Evolutionary conservation across 2,797 vertebrate species (phyloP).

Genomic region (Otolemur crassicaudatus): DNA sequence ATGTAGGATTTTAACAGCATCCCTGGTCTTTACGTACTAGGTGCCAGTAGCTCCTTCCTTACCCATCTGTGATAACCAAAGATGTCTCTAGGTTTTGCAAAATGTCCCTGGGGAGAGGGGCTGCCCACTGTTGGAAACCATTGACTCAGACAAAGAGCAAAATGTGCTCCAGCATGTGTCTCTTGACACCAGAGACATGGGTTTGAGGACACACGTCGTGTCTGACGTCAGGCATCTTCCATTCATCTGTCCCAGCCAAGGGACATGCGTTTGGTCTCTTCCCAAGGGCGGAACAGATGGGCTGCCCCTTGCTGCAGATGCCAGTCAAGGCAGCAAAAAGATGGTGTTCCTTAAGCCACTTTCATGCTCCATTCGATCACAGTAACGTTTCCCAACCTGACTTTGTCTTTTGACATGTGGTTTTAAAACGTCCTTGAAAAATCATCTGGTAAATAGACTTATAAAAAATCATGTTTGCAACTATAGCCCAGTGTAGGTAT

Average conservation of each 20-base stretch:
- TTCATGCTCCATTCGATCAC: not conserved
- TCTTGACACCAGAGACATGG: not conserved
- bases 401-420: conserved; percentile 51
- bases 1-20: not conserved
- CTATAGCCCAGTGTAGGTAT: not conserved
- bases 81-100: not conserved
- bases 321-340: not conserved
- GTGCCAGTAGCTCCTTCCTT: no score
- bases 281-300: not conserved
- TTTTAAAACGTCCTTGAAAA: conserved; percentile 38
- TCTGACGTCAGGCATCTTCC: not conserved
- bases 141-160: not conserved
- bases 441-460: conserved; percentile 26
- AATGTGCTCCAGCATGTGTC: not conserved
- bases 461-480: conserved; percentile 4
- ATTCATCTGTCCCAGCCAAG: not conserved
- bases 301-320: not conserved
- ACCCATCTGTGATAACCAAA: not conserved
- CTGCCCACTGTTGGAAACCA: not conserved
- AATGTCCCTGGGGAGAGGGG: rapidly evolving
- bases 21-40: not conserved
- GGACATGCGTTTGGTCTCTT: not conserved
- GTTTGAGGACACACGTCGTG: not conserved
- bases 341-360: not conserved
- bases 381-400: not conserved